Conservation (phyloP, 2,888 invertebrate species). For the Acronicta aceris region DNA sequence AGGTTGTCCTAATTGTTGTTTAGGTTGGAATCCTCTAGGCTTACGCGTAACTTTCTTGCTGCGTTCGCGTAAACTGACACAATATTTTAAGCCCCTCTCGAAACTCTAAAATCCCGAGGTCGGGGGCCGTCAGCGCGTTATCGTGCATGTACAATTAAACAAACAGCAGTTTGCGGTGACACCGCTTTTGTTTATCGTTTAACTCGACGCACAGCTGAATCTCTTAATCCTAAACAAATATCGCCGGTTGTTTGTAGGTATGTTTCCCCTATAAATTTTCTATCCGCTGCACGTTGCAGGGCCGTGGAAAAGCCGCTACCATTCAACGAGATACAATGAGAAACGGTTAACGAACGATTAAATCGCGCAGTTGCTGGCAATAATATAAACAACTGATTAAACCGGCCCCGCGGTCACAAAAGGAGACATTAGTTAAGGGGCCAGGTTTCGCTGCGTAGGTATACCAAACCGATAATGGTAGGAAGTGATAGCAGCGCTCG, state of each 20-base stretch:
- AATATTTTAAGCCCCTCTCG: slow-evolving; percentile 66
- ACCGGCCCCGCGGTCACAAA: slow-evolving; percentile 83
- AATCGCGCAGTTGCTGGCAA: slow-evolving; percentile 82
- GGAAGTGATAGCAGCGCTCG: slow-evolving; percentile 80
- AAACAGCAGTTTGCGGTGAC: slow-evolving; percentile 83
- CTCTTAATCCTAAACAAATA: slow-evolving; percentile 88
- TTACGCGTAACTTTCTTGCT: slow-evolving; percentile 62
- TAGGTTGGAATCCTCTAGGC: slow-evolving; percentile 54
- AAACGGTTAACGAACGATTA: slow-evolving; percentile 86
- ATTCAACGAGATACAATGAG: slow-evolving; percentile 78
- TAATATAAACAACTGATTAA: slow-evolving; percentile 89
- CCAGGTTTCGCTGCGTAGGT: slow-evolving; percentile 67
- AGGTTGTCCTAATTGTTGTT: slow-evolving; percentile 57
- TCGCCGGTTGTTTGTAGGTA: slow-evolving; percentile 59
- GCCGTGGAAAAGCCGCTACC: slow-evolving; percentile 69
- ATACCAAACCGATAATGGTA: slow-evolving; percentile 81
- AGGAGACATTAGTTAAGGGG: slow-evolving; percentile 86
- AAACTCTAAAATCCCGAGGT: slow-evolving; percentile 67
- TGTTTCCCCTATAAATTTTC: slow-evolving; percentile 72
- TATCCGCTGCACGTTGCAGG: slow-evolving; percentile 61
- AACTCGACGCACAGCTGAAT: slow-evolving; percentile 79
- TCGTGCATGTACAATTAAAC: slow-evolving; percentile 85
- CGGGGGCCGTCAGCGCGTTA: slow-evolving; percentile 76
- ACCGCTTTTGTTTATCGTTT: slow-evolving; percentile 84
- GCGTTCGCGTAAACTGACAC: slow-evolving; percentile 63